Conservation (phyloP, 1,140 invertebrate genomes). For the Drosophila asahinai region DNA sequence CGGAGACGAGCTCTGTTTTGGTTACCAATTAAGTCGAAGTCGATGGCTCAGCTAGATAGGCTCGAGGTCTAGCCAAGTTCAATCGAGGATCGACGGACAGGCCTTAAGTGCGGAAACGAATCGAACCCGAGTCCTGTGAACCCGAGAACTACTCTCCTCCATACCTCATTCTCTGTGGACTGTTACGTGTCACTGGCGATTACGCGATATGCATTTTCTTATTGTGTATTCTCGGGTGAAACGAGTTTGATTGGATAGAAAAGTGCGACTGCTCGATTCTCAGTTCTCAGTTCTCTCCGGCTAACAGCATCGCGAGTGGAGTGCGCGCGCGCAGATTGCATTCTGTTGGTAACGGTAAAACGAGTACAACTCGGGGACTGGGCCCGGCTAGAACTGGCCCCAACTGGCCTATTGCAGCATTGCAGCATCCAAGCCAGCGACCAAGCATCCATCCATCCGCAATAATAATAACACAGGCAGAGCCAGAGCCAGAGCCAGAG, state of each 20-base stretch:
- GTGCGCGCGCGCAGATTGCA: constrained; percentile 73
- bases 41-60: constrained; percentile 71
- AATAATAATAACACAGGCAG: constrained; percentile 47
- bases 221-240: constrained; percentile 71
- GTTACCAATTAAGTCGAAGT: constrained; percentile 31
- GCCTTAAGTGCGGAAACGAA: constrained; percentile 21
- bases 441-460: constrained; percentile 69
- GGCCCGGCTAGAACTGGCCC: constrained; percentile 65
- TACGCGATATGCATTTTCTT: constrained; percentile 66
- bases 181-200: constrained; percentile 71
- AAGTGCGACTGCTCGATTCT: constrained; percentile 53
- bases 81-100: constrained; percentile 31
- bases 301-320: constrained; percentile 72
- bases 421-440: constrained; percentile 39
- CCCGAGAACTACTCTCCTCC: constrained; percentile 3
- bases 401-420: constrained; percentile 77
- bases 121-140: neutral
- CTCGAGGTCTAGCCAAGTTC: constrained; percentile 70
- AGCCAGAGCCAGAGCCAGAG: neutral
- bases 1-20: constrained; percentile 14
- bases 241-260: constrained; percentile 77
- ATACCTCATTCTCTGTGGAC: constrained; percentile 7
- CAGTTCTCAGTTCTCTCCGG: constrained; percentile 17
- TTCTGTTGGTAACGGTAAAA: constrained; percentile 77
- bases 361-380: constrained; percentile 62